These are phyloP conservation scores for Cotesia vestalis DNA, from an alignment of 1,140 invertebrate species.

Conservation along the genomic window DNA sequence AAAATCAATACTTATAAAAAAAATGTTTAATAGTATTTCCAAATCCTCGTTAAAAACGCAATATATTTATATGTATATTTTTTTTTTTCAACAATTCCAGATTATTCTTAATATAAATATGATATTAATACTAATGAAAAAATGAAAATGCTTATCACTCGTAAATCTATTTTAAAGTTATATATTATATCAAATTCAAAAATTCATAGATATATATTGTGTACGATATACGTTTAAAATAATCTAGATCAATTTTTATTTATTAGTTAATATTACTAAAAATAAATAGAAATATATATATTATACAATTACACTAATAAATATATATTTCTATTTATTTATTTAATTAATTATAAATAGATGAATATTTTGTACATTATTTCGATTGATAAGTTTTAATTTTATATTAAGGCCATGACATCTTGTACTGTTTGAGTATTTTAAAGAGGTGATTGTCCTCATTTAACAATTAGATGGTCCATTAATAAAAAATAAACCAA, in stretches of 20 bases:
- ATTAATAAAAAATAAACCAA: conserved; percentile 6
- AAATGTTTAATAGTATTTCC: not conserved
- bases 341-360: not conserved
- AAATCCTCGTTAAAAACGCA: not conserved
- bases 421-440: conserved; percentile 33
- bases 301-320: not conserved
- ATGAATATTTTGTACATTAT: conserved; percentile 22
- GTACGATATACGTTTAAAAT: conserved; percentile 10
- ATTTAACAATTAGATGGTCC: not conserved
- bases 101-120: too few relatives aligned
- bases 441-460: conserved; percentile 29
- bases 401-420: conserved; percentile 29
- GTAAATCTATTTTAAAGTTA: too few relatives aligned
- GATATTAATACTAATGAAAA: too few relatives aligned
- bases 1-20: too few relatives aligned
- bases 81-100: too few relatives aligned
- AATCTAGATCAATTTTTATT: not conserved
- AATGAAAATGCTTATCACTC: too few relatives aligned
- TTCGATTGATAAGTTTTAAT: not conserved
- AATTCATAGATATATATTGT: not conserved
- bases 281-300: conserved; percentile 12
- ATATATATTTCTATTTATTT: too few relatives aligned
- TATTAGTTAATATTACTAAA: not conserved
- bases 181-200: not conserved
- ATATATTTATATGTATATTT: not conserved